These are phyloP conservation scores for Conus betulinus DNA, from an alignment of 1,140 invertebrate species.

Conservation along the genomic window DNA sequence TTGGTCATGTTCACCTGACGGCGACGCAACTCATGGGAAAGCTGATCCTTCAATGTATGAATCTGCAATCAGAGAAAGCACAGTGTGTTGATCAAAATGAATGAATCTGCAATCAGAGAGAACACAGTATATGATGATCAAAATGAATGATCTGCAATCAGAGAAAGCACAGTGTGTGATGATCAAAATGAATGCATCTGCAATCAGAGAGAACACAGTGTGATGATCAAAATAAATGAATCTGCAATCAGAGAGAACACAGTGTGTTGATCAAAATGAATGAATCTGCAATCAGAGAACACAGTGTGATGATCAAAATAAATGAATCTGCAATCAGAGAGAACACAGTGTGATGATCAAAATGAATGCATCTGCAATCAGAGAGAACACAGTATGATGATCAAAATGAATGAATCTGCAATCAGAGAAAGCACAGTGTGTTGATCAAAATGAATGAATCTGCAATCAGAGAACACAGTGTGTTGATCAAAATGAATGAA, in stretches of 20 bases:
- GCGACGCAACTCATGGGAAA: constrained; percentile 90
- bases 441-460: no score
- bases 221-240: constrained; percentile 71
- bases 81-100: background rate
- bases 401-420: no score
- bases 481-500: constrained; percentile 70
- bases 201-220: constrained; percentile 54
- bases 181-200: no score
- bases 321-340: no score
- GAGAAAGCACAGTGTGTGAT: no score
- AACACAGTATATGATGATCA: background rate
- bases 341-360: no score
- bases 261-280: background rate
- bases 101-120: background rate
- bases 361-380: no score
- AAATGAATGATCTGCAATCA: no score
- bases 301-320: background rate
- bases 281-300: background rate
- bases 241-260: constrained; percentile 42
- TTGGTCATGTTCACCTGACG: constrained; percentile 89
- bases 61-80: constrained; percentile 46
- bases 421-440: no score
- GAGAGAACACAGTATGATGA: no score
- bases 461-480: no score
- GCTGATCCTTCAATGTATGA: constrained; percentile 83